Evolutionary conservation across 2,888 invertebrate species (phyloP).

Genomic region (Megamerina dolium): DNA sequence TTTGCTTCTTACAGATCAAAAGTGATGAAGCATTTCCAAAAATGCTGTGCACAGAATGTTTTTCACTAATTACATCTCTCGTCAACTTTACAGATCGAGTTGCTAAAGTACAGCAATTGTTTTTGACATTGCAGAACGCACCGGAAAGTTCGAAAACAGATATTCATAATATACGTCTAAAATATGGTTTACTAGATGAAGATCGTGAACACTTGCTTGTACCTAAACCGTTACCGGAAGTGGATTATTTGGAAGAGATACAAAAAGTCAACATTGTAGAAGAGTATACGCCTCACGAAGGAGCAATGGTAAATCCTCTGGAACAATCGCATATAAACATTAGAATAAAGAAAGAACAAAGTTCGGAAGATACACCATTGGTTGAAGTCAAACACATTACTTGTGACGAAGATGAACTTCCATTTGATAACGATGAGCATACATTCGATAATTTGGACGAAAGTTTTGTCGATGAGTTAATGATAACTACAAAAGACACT

Average conservation of each 20-base stretch:
- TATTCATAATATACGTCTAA: conserved; percentile 17
- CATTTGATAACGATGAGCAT: conserved; percentile 10
- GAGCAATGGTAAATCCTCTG: neutral
- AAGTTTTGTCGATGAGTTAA: conserved; percentile 1
- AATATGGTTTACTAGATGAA: conserved; percentile 28
- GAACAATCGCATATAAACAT: conserved; percentile 7
- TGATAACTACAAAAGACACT: no score
- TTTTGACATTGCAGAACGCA: conserved; percentile 28
- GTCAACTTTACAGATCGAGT: conserved; percentile 38
- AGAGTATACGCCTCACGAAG: neutral
- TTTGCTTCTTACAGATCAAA: conserved; percentile 30
- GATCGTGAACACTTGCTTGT: conserved; percentile 16
- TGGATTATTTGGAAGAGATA: conserved; percentile 29
- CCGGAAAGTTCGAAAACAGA: conserved; percentile 6
- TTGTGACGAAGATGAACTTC: conserved; percentile 17
- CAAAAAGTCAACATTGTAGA: conserved; percentile 17
- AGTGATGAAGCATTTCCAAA: conserved; percentile 35
- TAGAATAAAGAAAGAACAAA: conserved; percentile 21
- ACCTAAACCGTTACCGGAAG: conserved; percentile 20
- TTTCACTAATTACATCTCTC: conserved; percentile 33
- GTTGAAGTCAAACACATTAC: conserved; percentile 8
- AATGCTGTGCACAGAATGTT: conserved; percentile 36
- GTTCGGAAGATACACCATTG: neutral
- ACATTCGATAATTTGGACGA: no score
- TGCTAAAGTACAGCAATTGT: conserved; percentile 39